phyloP scores from a whole-genome alignment of 92 coral and sea anemone species.

The Zoanthus gigantus region DNA sequence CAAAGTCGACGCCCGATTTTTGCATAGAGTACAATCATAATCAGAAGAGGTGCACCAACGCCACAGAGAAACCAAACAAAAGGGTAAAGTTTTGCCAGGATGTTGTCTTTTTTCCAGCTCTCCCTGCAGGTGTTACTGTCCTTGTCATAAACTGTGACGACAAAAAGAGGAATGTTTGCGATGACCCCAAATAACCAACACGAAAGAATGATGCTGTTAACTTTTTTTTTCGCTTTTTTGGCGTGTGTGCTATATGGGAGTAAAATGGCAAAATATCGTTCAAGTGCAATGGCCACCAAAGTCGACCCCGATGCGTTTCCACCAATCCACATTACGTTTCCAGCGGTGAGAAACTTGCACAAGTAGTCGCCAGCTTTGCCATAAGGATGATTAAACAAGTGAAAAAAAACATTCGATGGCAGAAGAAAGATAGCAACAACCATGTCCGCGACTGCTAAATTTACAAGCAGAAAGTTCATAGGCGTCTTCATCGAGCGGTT shows the following conservation, averaged over 20 bases:
- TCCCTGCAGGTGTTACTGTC: slow-evolving; percentile 49
- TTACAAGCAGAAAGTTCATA: slow-evolving; percentile 58
- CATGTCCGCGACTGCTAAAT: slow-evolving; percentile 63
- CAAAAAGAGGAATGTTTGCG: slow-evolving; percentile 59
- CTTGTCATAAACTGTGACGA: slow-evolving; percentile 56
- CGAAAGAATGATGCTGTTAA: slow-evolving; percentile 32
- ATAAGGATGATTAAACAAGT: slow-evolving; percentile 45
- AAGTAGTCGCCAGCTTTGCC: slow-evolving; percentile 53
- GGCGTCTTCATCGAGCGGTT: slow-evolving; percentile 53
- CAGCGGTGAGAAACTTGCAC: slow-evolving; percentile 68
- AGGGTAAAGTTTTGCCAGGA: slow-evolving; percentile 54
- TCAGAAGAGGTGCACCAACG: slow-evolving; percentile 46
- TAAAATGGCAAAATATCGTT: slow-evolving; percentile 57
- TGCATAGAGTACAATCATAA: slow-evolving; percentile 48
- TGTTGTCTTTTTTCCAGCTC: slow-evolving; percentile 46
- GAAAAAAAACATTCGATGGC: slow-evolving; percentile 46
- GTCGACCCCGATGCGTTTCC: slow-evolving; percentile 68
- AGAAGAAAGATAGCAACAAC: slow-evolving; percentile 59
- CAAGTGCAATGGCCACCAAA: slow-evolving; percentile 63
- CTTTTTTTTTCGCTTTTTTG: slow-evolving; percentile 8
- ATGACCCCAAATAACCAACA: slow-evolving; percentile 59
- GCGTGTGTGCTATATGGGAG: slow-evolving; percentile 21
- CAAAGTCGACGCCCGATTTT: slow-evolving; percentile 59
- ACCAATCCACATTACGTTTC: slow-evolving; percentile 71
- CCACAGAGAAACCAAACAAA: slow-evolving; percentile 59